phyloP scores from a whole-genome alignment of 2,888 invertebrate species.

The Timandra comae region DNA sequence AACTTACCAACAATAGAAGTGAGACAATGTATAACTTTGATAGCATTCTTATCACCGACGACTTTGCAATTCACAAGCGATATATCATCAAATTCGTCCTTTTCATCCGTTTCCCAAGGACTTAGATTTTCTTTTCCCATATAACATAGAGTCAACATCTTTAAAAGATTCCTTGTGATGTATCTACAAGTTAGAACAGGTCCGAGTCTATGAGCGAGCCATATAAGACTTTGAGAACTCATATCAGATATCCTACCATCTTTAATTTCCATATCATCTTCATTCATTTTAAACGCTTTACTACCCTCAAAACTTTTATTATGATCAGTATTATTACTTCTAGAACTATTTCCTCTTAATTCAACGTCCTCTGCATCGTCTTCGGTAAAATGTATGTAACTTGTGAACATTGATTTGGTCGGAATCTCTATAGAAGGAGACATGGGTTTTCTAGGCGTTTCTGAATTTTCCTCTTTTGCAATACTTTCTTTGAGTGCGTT shows the following conservation, averaged over 20 bases:
- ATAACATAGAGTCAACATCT: constrained; percentile 96
- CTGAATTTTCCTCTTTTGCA: constrained; percentile 34
- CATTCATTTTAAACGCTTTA: constrained; percentile 28
- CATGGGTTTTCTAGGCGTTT: constrained; percentile 43
- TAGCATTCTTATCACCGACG: constrained; percentile 87
- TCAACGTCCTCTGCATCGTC: constrained; percentile 40
- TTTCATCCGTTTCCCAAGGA: constrained; percentile 57
- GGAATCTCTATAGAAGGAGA: constrained; percentile 86
- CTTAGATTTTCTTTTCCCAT: constrained; percentile 87
- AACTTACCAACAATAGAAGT: constrained; percentile 87
- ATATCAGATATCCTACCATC: constrained; percentile 85
- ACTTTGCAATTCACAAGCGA: constrained; percentile 81
- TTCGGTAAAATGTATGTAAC: constrained; percentile 66
- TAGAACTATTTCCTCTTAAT: constrained; percentile 30
- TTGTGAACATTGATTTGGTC: constrained; percentile 64
- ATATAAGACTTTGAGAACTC: constrained; percentile 91
- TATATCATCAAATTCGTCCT: constrained; percentile 75
- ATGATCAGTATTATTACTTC: constrained; percentile 24
- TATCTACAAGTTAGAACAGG: constrained; percentile 95
- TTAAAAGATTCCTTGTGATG: constrained; percentile 91
- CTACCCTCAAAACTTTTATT: constrained; percentile 7
- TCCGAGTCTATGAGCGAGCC: constrained; percentile 95
- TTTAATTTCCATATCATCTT: constrained; percentile 34
- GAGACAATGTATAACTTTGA: constrained; percentile 93
- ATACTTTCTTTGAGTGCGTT: constrained; percentile 36